A percentile compares a stretch with the other conserved stretches of the same genome.
Evolutionary conservation across 2,888 invertebrate species (phyloP).

Genomic region (Rhyacophila evoluta): DNA sequence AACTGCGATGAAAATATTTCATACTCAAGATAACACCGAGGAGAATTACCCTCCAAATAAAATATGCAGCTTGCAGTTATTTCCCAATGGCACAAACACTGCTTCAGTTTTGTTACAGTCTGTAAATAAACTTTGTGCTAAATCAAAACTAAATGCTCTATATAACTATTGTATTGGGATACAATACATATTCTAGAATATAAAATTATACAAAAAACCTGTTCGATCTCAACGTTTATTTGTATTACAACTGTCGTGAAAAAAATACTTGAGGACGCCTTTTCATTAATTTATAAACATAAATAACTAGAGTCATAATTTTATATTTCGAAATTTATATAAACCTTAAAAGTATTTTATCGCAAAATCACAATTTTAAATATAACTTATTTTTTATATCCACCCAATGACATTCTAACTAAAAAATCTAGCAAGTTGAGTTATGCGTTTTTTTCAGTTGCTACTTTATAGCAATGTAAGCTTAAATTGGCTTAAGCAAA

Average conservation of each 20-base stretch:
- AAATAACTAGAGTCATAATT: no score
- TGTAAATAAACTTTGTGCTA: neutral
- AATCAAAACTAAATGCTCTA: neutral
- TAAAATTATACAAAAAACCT: neutral
- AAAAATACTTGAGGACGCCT: neutral
- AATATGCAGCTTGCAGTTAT: neutral
- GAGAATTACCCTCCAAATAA: slow-evolving; percentile 14
- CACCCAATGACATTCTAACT: no score
- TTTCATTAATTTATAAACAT: no score
- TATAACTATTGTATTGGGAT: neutral
- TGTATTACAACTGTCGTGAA: neutral
- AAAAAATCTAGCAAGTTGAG: no score
- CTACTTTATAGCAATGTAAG: no score
- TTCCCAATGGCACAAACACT: neutral
- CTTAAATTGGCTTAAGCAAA: no score
- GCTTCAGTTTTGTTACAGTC: neutral
- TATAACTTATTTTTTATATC: no score
- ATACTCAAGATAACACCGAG: neutral
- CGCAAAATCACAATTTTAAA: no score
- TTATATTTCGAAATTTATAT: no score
- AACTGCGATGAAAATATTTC: slow-evolving; percentile 13
- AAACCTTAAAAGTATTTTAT: no score
- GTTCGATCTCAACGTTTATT: neutral
- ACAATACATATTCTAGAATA: neutral
- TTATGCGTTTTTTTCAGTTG: no score